These are phyloP conservation scores for Steatocranus sp. DNA, from an alignment of 2,797 vertebrate species.

Conservation along the genomic window DNA sequence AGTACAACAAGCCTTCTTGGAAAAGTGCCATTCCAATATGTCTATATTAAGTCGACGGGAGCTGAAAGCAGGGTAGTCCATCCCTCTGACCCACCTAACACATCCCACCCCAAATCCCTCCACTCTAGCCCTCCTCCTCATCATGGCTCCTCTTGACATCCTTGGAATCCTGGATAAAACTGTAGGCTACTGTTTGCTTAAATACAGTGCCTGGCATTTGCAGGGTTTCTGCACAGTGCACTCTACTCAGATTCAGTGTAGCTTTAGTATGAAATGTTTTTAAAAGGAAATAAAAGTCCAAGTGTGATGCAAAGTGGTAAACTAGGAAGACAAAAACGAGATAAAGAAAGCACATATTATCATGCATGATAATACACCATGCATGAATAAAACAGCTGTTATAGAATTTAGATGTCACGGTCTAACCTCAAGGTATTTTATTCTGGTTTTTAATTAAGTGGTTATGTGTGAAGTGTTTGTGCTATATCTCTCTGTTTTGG, in stretches of 20 bases:
- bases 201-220: conserved; percentile 19
- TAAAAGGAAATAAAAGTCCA: not conserved
- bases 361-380: not conserved
- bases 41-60: conserved; percentile 72
- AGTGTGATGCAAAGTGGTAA: not conserved
- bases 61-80: conserved; percentile 65
- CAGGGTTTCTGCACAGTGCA: not conserved
- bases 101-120: conserved; percentile 46
- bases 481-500: not conserved
- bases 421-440: not conserved
- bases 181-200: conserved; percentile 23
- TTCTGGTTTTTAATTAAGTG: not conserved
- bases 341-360: not conserved
- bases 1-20: conserved; percentile 85
- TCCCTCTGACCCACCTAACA: conserved; percentile 39
- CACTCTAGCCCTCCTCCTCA: conserved; percentile 1
- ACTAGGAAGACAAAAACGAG: not conserved
- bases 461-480: not conserved
- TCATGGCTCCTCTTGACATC: conserved; percentile 6
- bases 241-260: not conserved
- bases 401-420: not conserved
- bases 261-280: not conserved
- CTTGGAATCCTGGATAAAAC: conserved; percentile 32
- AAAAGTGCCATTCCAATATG: conserved; percentile 85
- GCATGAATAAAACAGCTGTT: not conserved